These are phyloP conservation scores for Uropsilus gracilis DNA, from an alignment of 2,113 vertebrate species.

Conservation along the genomic window DNA sequence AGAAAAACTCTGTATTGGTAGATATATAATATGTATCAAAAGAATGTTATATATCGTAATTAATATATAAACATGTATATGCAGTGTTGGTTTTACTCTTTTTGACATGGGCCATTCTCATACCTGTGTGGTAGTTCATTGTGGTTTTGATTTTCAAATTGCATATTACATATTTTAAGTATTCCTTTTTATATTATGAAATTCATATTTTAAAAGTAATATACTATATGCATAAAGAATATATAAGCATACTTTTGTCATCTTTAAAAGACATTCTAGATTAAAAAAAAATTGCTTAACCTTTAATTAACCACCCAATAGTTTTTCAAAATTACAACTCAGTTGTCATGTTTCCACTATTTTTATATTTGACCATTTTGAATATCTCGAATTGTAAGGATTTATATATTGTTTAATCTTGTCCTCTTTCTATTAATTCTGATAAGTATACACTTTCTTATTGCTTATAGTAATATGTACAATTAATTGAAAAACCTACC, in stretches of 20 bases:
- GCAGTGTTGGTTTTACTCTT: background rate
- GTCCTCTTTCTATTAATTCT: background rate
- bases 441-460: background rate
- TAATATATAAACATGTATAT: background rate
- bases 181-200: background rate
- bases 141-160: background rate
- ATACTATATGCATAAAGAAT: background rate
- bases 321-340: background rate
- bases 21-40: too few species aligned
- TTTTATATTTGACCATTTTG: background rate
- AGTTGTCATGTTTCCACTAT: background rate
- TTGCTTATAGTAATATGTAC: background rate
- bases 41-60: background rate
- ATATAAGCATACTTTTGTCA: background rate
- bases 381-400: background rate
- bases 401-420: background rate
- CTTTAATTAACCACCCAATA: background rate
- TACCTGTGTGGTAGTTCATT: background rate
- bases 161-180: background rate
- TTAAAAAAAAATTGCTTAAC: background rate
- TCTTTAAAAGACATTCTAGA: background rate
- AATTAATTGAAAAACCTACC: background rate
- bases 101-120: background rate
- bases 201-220: background rate
- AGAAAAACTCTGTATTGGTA: background rate